phyloP scores from a whole-genome alignment of 2,888 invertebrate species.

The Cremastinae sp. region DNA sequence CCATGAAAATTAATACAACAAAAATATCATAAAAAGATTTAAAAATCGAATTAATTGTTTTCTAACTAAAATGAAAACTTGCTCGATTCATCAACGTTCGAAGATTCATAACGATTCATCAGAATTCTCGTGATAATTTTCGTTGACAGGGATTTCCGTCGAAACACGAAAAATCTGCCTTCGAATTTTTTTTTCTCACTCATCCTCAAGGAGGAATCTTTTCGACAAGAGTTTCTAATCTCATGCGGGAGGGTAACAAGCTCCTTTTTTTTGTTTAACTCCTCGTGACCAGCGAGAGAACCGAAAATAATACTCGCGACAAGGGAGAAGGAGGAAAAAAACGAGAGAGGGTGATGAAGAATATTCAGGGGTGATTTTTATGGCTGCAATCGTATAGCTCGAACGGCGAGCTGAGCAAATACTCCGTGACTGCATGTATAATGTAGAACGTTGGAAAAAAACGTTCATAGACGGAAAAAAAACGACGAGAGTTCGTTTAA shows the following conservation, averaged over 20 bases:
- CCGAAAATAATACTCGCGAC: constrained; percentile 51
- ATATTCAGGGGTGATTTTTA: constrained; percentile 53
- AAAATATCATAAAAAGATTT: no score
- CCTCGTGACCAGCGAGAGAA: constrained; percentile 4
- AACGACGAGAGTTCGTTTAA: constrained; percentile 42
- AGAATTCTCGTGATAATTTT: constrained; percentile 41
- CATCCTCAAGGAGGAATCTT: constrained; percentile 35
- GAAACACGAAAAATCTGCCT: constrained; percentile 25
- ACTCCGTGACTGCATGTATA: constrained; percentile 42
- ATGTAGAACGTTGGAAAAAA: background rate
- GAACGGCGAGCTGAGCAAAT: constrained; percentile 56
- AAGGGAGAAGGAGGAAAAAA: constrained; percentile 37
- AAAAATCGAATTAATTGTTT: no score
- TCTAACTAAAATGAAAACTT: background rate
- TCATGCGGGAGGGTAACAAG: constrained; percentile 38
- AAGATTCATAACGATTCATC: constrained; percentile 33
- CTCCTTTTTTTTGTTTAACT: constrained; percentile 22
- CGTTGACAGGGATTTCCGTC: constrained; percentile 54
- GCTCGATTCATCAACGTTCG: background rate
- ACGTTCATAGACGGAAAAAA: constrained; percentile 23
- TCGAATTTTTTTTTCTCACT: constrained; percentile 35
- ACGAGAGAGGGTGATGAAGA: constrained; percentile 27
- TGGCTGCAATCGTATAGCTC: constrained; percentile 39
- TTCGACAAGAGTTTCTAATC: constrained; percentile 27
- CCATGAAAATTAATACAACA: no score